Percentiles rank a stretch among this genome's conserved stretches.
These are phyloP conservation scores for Haplochromis vanheusdeni DNA, from an alignment of 2,113 vertebrate species.

Conservation along the genomic window DNA sequence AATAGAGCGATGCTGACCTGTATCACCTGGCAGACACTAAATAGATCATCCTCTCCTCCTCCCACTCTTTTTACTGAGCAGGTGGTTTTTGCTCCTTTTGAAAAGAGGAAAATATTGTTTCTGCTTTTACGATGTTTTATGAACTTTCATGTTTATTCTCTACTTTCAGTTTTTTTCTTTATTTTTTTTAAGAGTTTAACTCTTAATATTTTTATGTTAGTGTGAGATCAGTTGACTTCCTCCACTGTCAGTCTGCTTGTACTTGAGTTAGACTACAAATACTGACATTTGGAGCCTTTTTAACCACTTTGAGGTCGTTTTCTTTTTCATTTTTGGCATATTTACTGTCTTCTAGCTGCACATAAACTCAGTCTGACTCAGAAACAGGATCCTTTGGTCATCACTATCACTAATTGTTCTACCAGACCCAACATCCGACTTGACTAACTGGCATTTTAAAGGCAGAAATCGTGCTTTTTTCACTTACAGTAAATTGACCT, in stretches of 20 bases:
- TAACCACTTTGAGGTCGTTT: accelerated
- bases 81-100: background rate
- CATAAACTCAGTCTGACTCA: accelerated
- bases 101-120: background rate
- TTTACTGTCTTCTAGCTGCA: background rate
- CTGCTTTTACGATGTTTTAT: background rate
- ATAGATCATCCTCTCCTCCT: background rate
- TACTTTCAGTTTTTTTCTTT: background rate
- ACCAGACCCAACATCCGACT: accelerated
- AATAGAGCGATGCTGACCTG: background rate
- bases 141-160: background rate
- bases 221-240: background rate
- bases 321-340: background rate
- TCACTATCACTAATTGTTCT: background rate
- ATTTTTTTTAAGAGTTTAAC: background rate
- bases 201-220: background rate
- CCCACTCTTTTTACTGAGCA: background rate
- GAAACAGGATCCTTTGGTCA: background rate
- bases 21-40: background rate
- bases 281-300: background rate
- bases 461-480: background rate
- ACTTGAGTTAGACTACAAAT: accelerated
- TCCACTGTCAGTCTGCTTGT: background rate
- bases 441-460: background rate
- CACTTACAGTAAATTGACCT: background rate